Evolutionary conservation across 2,113 vertebrate genomes (phyloP), one percentile per base, ranked within the genome.

Genomic region (Cephalopterus ornatus): DNA sequence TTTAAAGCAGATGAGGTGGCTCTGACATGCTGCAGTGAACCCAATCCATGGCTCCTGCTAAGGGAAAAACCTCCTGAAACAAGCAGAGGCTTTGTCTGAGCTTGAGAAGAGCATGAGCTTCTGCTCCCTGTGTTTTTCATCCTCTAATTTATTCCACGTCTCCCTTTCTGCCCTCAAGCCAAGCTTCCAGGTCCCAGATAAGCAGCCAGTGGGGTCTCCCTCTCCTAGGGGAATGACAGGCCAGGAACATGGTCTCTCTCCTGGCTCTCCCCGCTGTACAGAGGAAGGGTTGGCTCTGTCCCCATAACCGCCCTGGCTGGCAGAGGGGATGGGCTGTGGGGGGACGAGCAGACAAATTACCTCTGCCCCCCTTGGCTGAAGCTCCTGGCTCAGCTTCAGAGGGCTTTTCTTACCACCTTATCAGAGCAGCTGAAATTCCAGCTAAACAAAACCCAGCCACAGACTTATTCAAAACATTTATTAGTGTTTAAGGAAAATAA

Each of bases 401-500:
- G 75, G 59, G 88, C 53, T 88, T 46, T n/a, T 80, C 88, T 75
- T 55, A 53, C 37, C 61, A 75, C 88, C 92, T 94, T 78, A 88
- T 71, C 39, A 0, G 47, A 65, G 65, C 66, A 35, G 61, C 72
- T 9, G 17, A 49, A 44, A n/a, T 28, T 42, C 55, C 81, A 62
- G 22, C 74, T 85, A 5, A 37, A 87, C 24, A 66, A 72, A 80
- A 56, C 20, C 67, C 52, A 30, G 72, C 30, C 53, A 46, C 85
- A 74, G 73, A 72, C 73, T 93, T 96, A 94, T 81, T 97, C 83
- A 94, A 98, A 97, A 96, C 82, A 93, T 97, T 98, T 97, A 97
- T 97, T 97, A 88, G 89, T 91, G 81, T 94, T 97, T 93, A 93
- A 94, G 96, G 95, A 95, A 96, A 97, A 96, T 96, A 97, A 95